phyloP scores from a whole-genome alignment of 2,797 vertebrate species.

The Vultur gryphus region DNA sequence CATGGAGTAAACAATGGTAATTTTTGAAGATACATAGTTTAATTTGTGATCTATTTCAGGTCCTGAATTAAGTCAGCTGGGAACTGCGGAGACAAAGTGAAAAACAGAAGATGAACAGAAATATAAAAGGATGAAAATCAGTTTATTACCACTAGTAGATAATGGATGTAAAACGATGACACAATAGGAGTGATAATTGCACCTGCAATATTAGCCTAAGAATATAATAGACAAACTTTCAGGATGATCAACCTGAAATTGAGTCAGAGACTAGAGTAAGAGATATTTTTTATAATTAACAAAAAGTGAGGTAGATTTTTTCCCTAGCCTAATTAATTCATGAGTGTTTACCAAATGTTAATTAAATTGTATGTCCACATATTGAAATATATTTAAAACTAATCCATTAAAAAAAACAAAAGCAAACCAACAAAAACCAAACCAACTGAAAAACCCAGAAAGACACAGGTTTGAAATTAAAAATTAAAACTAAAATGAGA shows the following conservation, averaged over 20 bases:
- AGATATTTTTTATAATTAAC: neutral
- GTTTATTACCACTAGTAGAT: neutral
- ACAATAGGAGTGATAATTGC: neutral
- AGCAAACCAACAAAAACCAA: accelerated
- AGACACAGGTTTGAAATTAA: neutral
- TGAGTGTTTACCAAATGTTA: neutral
- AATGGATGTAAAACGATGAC: neutral
- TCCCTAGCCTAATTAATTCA: neutral
- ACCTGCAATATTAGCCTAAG: neutral
- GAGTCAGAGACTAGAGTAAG: neutral
- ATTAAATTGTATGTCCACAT: neutral
- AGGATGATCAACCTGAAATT: neutral
- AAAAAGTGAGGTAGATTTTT: neutral
- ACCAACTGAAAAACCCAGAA: neutral
- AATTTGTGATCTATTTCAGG: neutral
- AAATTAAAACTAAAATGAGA: neutral
- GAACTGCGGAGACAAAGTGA: neutral
- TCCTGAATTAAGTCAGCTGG: neutral
- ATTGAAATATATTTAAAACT: neutral
- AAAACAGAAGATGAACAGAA: neutral
- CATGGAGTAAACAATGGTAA: neutral
- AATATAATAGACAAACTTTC: neutral
- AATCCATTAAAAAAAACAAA: neutral
- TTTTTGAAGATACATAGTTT: neutral
- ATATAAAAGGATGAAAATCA: neutral